Evolutionary conservation across 2,113 vertebrate genomes (phyloP).

Genomic region (Rousettus leschenaultii): DNA sequence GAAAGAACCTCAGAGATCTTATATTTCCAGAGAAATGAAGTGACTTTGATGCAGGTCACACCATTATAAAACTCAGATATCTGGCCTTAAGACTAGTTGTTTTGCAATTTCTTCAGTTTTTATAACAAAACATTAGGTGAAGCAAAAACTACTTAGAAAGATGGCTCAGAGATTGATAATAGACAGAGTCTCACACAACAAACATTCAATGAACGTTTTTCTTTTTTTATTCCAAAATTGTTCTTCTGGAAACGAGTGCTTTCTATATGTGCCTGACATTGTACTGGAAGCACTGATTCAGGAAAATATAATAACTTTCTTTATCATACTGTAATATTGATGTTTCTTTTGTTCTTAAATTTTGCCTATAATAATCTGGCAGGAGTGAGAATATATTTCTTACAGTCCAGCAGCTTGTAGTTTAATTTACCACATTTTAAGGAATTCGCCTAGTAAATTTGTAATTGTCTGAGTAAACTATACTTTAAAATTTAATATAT

Average conservation of each 20-base stretch:
- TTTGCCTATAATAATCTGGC: slow-evolving; percentile 29
- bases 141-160: background rate
- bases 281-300: background rate
- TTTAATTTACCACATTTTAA: slow-evolving; percentile 54
- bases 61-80: background rate
- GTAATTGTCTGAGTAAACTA: slow-evolving; percentile 53
- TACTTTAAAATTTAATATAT: slow-evolving; percentile 61
- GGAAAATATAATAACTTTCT: slow-evolving; percentile 38
- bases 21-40: background rate
- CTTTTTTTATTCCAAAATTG: background rate
- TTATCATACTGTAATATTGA: slow-evolving; percentile 30
- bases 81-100: background rate
- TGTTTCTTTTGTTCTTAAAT: slow-evolving; percentile 28
- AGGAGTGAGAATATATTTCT: slow-evolving; percentile 40
- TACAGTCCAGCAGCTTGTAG: background rate
- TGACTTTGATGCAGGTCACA: background rate
- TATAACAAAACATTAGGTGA: background rate
- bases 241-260: background rate
- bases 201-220: slow-evolving; percentile 17
- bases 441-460: slow-evolving; percentile 43
- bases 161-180: background rate
- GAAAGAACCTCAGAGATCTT: background rate
- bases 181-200: background rate
- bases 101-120: slow-evolving; percentile 11
- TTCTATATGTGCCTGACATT: background rate